Evolutionary conservation across 2,113 vertebrate species (phyloP).

Genomic region (Lanius ludovicianus): DNA sequence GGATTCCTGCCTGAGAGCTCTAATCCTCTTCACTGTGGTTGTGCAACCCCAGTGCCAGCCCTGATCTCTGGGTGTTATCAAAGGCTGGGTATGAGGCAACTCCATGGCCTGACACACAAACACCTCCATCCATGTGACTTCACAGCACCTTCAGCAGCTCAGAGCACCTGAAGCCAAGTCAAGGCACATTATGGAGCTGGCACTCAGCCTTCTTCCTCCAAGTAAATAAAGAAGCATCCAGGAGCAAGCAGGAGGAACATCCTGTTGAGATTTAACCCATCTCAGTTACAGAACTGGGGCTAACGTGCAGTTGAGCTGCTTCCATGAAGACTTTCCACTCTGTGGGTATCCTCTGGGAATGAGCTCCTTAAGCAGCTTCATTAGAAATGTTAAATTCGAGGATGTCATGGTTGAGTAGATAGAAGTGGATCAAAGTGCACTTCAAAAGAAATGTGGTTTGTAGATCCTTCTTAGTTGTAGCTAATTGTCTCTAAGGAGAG

Average conservation of each 20-base stretch:
- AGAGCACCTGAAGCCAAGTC: not conserved
- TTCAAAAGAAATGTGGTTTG: not conserved
- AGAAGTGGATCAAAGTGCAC: not conserved
- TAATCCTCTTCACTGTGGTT: not conserved
- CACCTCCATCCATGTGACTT: not conserved
- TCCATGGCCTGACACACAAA: not conserved
- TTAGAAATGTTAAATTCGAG: not conserved
- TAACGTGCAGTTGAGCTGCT: not conserved
- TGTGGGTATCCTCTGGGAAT: not conserved
- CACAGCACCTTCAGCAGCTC: not conserved
- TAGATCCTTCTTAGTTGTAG: not conserved
- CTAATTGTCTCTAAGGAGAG: not conserved
- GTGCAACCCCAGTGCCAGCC: not conserved
- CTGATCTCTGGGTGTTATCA: not conserved
- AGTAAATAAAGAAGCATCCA: not conserved
- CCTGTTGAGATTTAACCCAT: not conserved
- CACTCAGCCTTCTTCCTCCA: not conserved
- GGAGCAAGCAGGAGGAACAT: not conserved
- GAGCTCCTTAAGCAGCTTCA: not conserved
- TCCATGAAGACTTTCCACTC: not conserved
- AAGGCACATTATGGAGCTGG: not conserved
- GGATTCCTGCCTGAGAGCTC: not conserved
- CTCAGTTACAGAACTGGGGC: not conserved
- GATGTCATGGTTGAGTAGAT: not conserved
- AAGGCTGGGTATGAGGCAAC: not conserved